Conservation (phyloP, 2,113 vertebrate species). For the Bucco capensis region DNA sequence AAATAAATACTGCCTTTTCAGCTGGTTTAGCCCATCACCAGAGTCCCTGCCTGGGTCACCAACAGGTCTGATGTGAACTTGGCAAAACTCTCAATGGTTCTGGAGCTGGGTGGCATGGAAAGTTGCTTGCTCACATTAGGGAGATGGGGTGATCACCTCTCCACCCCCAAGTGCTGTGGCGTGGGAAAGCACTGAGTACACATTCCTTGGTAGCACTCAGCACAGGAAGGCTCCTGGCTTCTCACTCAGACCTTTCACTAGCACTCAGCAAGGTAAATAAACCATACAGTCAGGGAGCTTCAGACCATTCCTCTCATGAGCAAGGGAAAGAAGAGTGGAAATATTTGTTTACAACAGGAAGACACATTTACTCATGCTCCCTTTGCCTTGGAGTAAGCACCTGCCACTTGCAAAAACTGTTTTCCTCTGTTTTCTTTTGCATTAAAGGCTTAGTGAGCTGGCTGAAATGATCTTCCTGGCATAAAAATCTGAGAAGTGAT, state of each 20-base stretch:
- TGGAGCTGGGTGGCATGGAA: background rate
- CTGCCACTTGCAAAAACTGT: background rate
- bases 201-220: slow-evolving; percentile 49
- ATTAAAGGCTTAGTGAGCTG: background rate
- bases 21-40: background rate
- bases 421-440: background rate
- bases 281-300: background rate
- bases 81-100: background rate
- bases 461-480: background rate
- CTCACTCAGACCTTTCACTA: slow-evolving; percentile 56
- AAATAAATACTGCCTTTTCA: background rate
- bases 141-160: background rate
- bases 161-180: background rate
- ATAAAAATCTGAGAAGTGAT: background rate
- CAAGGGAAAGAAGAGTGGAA: background rate
- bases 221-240: slow-evolving; percentile 52
- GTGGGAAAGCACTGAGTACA: slow-evolving; percentile 34
- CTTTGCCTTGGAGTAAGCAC: background rate
- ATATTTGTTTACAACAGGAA: slow-evolving; percentile 13
- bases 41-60: background rate
- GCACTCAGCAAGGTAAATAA: slow-evolving; percentile 68
- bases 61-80: background rate
- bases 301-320: background rate
- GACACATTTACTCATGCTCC: background rate
- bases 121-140: background rate